Percentiles rank a stretch among this genome's conserved stretches.
Conservation (phyloP, 2,888 invertebrate genomes). For the Prenolepis imparis region DNA sequence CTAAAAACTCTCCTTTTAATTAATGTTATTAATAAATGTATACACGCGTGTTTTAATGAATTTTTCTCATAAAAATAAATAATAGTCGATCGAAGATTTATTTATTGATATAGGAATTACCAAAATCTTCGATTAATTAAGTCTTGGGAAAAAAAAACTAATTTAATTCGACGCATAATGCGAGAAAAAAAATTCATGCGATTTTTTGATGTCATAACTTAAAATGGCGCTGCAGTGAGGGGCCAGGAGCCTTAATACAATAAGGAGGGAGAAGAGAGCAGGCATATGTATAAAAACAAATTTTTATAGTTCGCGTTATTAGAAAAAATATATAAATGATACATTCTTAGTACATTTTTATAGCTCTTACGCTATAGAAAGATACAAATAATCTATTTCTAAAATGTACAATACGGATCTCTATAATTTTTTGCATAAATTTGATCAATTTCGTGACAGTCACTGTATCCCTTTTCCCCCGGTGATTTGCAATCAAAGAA, state of each 20-base stretch:
- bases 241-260: conserved; percentile 51
- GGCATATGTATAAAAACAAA: conserved; percentile 52
- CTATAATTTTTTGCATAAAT: conserved; percentile 45
- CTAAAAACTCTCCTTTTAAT: background rate
- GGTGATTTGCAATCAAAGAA: conserved; percentile 60
- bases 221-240: conserved; percentile 38
- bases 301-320: conserved; percentile 41
- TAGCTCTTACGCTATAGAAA: conserved; percentile 43
- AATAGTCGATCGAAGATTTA: background rate
- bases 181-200: conserved; percentile 7
- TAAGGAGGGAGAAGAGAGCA: conserved; percentile 56
- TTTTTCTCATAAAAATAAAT: background rate
- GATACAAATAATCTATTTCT: conserved; percentile 44
- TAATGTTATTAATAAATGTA: background rate
- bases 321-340: conserved; percentile 52
- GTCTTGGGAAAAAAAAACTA: background rate
- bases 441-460: conserved; percentile 54
- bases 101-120: background rate
- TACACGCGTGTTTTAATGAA: background rate
- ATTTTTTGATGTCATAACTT: conserved; percentile 24
- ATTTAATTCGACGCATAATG: conserved; percentile 11
- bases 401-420: conserved; percentile 31
- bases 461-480: conserved; percentile 56
- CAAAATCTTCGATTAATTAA: background rate
- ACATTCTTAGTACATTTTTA: conserved; percentile 42